Evolutionary conservation across 2,113 vertebrate genomes (phyloP), one percentile per base, ranked within the genome.

Genomic region (Embiotoca jacksoni): DNA sequence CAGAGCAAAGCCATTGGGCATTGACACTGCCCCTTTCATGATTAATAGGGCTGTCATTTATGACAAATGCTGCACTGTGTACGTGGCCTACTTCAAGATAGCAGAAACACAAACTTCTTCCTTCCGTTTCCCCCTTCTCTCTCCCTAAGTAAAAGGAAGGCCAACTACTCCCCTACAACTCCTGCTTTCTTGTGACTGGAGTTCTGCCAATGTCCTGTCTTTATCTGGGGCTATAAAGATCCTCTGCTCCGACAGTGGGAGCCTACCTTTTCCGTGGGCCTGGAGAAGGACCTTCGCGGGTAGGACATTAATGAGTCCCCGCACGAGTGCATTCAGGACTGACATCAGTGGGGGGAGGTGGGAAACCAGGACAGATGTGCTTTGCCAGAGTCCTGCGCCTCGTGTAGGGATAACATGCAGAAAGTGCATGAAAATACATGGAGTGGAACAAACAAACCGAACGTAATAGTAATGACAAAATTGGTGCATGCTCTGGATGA

Each of bases 31-130:
- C 71, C 62, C 68, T 71, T 72, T 41, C 16, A 78, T 92, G 93
- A 95, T 94, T 92, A 92, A 95, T 94, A 89, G 91, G 75, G 54
- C 75, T 92, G 93, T 91, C 92, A 81, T 7, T 74, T 82, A 84
- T 91, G 88, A 94, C 91, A 93, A 95, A 94, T 93, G 90, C 77
- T 78, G 65, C 58, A 55, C 89, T 84, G 50, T 80, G 72, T 84
- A 76, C 55, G 37, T 88, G 91, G 88, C 90, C 94, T 88, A 93
- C 86, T 94, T 94, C 79, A 91, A 86, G 68, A 88, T 35, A 74
- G 46, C 50, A 52, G 36, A 80, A 84, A 56, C 10, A 13, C 46
- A 81, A 72, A 6, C 39, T 57, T 66, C 23, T 56, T 54, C 23
- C 41, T 79, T 37, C 35, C 71, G 0, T 16, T 76, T 13, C 33